Evolutionary conservation across 2,113 vertebrate genomes (phyloP).

Genomic region (Hippocampus abdominalis): DNA sequence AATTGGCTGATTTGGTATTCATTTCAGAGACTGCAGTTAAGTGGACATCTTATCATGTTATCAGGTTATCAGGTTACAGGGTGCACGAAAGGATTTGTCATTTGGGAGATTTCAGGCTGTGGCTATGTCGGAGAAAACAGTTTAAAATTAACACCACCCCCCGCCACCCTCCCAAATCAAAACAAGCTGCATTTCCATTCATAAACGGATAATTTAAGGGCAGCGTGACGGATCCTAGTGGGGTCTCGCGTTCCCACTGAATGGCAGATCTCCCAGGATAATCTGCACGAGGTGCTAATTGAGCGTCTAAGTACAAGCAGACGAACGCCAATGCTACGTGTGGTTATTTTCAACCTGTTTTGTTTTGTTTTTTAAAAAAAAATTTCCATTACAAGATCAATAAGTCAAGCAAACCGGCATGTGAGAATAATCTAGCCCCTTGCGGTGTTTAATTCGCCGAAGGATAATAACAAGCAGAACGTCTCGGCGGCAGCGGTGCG

Average conservation of each 20-base stretch:
- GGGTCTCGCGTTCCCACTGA: conserved; percentile 26
- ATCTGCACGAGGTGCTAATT: conserved; percentile 55
- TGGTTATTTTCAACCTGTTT: conserved; percentile 28
- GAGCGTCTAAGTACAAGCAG: conserved; percentile 57
- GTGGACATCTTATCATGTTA: too few relatives aligned
- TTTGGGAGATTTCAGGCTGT: too few relatives aligned
- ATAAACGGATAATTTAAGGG: conserved; percentile 21
- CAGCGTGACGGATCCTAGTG: background rate
- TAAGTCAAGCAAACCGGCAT: conserved; percentile 62
- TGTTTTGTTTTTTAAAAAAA: conserved; percentile 36
- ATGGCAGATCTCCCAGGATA: conserved; percentile 51
- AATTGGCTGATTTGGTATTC: too few relatives aligned
- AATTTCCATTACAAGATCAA: conserved; percentile 51
- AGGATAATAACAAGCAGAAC: conserved; percentile 55
- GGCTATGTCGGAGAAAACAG: background rate
- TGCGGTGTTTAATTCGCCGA: conserved; percentile 49
- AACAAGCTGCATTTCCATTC: conserved; percentile 9
- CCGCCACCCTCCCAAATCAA: too few relatives aligned
- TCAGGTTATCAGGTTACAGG: too few relatives aligned
- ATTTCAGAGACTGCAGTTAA: too few relatives aligned
- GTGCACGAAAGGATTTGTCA: too few relatives aligned
- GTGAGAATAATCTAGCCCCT: conserved; percentile 50
- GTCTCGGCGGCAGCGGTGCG: conserved; percentile 43
- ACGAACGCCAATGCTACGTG: conserved; percentile 6
- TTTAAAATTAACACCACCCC: background rate